phyloP scores from a whole-genome alignment of 2,888 invertebrate genomes.

The Thera britannica region DNA sequence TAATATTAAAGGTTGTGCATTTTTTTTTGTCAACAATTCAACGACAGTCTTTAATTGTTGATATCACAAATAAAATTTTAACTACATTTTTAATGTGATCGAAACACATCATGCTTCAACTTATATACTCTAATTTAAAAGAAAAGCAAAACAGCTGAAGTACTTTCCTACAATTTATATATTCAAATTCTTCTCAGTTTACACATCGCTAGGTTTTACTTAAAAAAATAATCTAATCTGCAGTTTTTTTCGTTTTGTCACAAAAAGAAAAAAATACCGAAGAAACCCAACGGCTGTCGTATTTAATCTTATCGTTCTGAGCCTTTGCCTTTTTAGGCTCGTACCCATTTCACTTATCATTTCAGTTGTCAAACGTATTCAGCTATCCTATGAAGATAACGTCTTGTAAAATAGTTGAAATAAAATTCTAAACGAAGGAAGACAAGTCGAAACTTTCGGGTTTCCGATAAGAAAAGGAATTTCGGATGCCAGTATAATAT shows the following conservation, averaged over 20 bases:
- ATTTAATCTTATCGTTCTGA: conserved; percentile 16
- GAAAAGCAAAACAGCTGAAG: no score
- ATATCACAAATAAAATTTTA: no score
- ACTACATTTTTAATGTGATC: no score
- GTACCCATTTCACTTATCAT: conserved; percentile 26
- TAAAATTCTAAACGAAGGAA: conserved; percentile 24
- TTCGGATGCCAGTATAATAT: conserved; percentile 18
- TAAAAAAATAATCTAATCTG: neutral
- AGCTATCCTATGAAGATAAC: conserved; percentile 19
- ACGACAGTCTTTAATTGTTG: no score
- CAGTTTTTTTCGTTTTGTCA: neutral
- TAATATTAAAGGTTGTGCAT: no score
- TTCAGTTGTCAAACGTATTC: conserved; percentile 22
- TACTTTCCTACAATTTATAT: no score
- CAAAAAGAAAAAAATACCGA: conserved; percentile 1
- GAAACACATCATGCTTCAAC: no score
- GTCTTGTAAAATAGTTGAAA: conserved; percentile 22
- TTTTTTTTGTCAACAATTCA: no score
- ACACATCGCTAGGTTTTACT: no score
- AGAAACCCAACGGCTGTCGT: neutral
- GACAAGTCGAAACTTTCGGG: conserved; percentile 13
- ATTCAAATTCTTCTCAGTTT: no score
- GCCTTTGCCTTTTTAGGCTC: neutral
- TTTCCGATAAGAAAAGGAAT: conserved; percentile 30
- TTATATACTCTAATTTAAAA: no score